Conservation (phyloP, 2,888 invertebrate species). For the Podabrus alpinus region DNA sequence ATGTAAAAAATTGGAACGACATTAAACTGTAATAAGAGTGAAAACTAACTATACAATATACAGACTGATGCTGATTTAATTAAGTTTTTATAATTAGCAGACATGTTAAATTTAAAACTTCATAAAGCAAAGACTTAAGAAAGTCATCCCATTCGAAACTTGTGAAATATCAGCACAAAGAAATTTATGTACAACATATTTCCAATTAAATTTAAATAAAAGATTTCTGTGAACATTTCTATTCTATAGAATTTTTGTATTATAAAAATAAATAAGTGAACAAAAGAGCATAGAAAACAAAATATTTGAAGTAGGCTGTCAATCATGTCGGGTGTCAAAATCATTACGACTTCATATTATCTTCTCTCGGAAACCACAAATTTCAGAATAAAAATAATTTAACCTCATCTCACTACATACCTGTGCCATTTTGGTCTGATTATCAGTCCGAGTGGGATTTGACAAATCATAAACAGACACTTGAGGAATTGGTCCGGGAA, state of each 20-base stretch:
- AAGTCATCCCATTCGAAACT: too few species aligned
- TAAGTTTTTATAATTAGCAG: too few species aligned
- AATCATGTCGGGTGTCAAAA: background rate
- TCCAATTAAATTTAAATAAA: background rate
- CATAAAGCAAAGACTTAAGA: too few species aligned
- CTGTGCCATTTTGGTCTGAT: slow-evolving; percentile 65
- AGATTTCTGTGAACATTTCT: background rate
- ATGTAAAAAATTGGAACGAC: too few species aligned
- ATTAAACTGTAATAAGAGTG: too few species aligned
- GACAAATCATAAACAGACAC: slow-evolving; percentile 73
- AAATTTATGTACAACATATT: background rate
- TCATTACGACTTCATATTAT: background rate
- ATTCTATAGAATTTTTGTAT: background rate
- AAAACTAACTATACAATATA: too few species aligned
- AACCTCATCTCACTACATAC: slow-evolving; percentile 50
- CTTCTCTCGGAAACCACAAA: background rate
- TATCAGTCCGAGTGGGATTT: slow-evolving; percentile 63
- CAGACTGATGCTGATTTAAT: too few species aligned
- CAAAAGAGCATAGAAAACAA: background rate
- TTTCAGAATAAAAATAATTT: background rate
- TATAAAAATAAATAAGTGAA: background rate
- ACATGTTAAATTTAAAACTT: too few species aligned
- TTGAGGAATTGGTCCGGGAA: slow-evolving; percentile 77
- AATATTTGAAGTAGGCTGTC: background rate
- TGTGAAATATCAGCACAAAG: background rate